phyloP scores from a whole-genome alignment of 1,140 invertebrate genomes.

The Liolophura sinensis region DNA sequence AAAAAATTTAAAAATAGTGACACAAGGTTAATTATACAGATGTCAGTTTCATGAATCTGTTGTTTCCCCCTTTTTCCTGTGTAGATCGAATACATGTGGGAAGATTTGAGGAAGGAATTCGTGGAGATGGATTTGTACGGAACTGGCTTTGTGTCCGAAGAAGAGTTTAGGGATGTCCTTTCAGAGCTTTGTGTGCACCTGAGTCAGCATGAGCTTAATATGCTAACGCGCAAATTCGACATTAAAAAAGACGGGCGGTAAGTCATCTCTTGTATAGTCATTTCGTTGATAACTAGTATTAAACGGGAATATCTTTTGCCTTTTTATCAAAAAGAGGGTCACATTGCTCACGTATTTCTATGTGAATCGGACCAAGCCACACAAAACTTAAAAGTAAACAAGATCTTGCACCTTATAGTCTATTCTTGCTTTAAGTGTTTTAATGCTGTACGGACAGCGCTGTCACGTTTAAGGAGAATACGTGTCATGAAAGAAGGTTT shows the following conservation, averaged over 20 bases:
- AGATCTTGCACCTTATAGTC: too few relatives aligned
- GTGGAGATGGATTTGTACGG: slow-evolving; percentile 55
- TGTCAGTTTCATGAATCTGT: background rate
- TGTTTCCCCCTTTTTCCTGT: slow-evolving; percentile 11
- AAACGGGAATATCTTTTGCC: too few relatives aligned
- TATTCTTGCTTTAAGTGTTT: too few relatives aligned
- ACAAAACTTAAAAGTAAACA: too few relatives aligned
- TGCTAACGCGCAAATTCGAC: slow-evolving; percentile 45
- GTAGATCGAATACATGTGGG: slow-evolving; percentile 58
- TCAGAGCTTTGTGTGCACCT: slow-evolving; percentile 55
- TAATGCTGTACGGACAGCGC: too few relatives aligned
- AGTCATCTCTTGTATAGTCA: slow-evolving; percentile 1
- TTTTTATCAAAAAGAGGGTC: too few relatives aligned
- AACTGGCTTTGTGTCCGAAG: slow-evolving; percentile 49
- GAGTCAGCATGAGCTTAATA: slow-evolving; percentile 51
- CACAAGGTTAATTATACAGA: background rate
- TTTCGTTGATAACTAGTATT: too few relatives aligned
- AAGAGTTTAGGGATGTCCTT: slow-evolving; percentile 55
- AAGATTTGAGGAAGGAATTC: slow-evolving; percentile 55
- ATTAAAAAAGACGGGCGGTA: slow-evolving; percentile 49
- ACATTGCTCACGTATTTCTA: too few relatives aligned
- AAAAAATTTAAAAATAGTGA: too few relatives aligned
- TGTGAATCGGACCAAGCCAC: too few relatives aligned
- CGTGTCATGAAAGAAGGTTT: too few relatives aligned
- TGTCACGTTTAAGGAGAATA: too few relatives aligned